Percentiles rank a stretch among this genome's conserved stretches.
phyloP scores from a whole-genome alignment of 2,888 invertebrate genomes.

The Seladonia tumulorum region DNA sequence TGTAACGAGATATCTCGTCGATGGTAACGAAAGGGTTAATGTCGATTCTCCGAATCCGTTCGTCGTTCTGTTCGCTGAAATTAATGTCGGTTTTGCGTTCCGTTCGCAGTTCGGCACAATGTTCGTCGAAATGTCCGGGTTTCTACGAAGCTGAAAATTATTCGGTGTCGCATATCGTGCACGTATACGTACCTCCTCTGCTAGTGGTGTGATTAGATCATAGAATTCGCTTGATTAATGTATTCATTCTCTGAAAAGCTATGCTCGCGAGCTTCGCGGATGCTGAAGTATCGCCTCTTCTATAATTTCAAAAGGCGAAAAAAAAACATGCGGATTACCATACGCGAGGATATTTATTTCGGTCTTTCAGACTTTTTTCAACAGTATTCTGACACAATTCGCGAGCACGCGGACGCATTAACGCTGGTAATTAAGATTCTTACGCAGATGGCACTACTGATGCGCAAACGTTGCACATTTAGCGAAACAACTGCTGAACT shows the following conservation, averaged over 20 bases:
- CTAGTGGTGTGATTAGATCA: background rate
- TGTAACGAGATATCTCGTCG: no score
- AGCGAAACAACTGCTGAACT: background rate
- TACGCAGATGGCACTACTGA: constrained; percentile 7
- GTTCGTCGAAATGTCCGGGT: no score
- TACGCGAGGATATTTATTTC: background rate
- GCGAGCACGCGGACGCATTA: background rate
- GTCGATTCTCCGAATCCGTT: no score
- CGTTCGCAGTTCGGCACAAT: no score
- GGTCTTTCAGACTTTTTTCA: background rate
- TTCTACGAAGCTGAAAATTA: no score
- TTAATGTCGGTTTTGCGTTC: no score
- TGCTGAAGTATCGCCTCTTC: background rate
- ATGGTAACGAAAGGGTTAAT: no score
- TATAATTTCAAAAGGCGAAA: background rate
- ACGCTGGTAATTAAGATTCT: background rate
- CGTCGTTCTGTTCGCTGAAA: no score
- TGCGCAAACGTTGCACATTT: background rate
- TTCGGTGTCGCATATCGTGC: background rate
- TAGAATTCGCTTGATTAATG: background rate
- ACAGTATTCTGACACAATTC: background rate
- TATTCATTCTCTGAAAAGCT: background rate
- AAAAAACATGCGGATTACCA: background rate
- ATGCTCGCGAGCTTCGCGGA: background rate
- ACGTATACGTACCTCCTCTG: background rate